phyloP scores from a whole-genome alignment of 2,113 vertebrate species.

The Daphoenositta chrysoptera region DNA sequence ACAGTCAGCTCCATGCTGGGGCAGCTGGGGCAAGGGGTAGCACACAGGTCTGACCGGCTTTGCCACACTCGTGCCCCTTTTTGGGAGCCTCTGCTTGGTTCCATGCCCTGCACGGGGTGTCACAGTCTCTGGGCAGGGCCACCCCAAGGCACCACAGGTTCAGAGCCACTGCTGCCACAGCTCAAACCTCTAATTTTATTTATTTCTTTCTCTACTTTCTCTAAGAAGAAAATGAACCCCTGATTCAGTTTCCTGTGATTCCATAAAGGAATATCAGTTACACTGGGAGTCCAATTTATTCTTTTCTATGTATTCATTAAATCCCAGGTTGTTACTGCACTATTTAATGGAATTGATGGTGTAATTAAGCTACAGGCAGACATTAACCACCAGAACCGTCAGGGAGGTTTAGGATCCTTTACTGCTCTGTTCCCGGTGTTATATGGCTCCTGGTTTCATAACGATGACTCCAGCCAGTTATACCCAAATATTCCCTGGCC shows the following conservation, averaged over 20 bases:
- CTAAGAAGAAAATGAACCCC: background rate
- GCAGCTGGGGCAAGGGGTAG: background rate
- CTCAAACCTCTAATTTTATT: background rate
- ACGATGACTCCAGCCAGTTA: background rate
- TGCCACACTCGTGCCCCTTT: background rate
- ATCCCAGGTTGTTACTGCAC: background rate
- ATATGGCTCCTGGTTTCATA: background rate
- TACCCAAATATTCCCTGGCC: background rate
- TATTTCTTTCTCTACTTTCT: background rate
- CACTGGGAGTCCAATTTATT: background rate
- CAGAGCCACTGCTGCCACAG: background rate
- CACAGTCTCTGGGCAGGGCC: background rate
- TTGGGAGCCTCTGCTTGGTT: background rate
- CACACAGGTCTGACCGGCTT: accelerated
- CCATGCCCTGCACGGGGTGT: accelerated
- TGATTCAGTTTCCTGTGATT: background rate
- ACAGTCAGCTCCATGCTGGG: accelerated
- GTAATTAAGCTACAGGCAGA: constrained; percentile 1
- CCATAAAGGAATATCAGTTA: background rate
- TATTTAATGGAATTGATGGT: background rate
- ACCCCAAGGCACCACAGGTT: background rate
- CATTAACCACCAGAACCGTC: background rate
- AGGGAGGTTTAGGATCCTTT: constrained; percentile 35
- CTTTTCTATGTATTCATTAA: constrained; percentile 19
- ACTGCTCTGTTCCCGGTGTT: background rate